A percentile compares a stretch with the other conserved stretches of the same genome.
phyloP scores from a whole-genome alignment of 2,888 invertebrate species.

The Drosophila pseudotalamancana region DNA sequence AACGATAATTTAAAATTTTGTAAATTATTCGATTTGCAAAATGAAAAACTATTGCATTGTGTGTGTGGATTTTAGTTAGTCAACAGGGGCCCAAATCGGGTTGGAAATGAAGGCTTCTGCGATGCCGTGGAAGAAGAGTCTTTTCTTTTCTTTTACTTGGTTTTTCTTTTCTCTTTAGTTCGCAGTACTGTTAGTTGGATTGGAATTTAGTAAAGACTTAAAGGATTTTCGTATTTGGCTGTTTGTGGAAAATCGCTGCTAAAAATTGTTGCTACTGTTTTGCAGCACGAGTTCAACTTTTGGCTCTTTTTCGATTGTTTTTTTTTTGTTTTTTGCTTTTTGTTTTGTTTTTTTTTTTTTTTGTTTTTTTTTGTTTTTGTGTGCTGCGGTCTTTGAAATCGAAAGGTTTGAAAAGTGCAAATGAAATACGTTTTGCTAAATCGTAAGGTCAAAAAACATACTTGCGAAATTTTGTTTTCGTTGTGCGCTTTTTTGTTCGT shows the following conservation, averaged over 20 bases:
- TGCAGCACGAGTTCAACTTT: constrained; percentile 51
- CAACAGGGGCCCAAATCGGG: constrained; percentile 51
- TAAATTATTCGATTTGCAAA: constrained; percentile 66
- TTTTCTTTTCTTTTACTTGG: not conserved
- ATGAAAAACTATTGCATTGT: constrained; percentile 81
- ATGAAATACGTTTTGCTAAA: constrained; percentile 41
- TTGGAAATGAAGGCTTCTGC: constrained; percentile 76
- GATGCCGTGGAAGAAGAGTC: constrained; percentile 81
- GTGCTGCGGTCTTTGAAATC: constrained; percentile 24
- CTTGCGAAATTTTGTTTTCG: constrained; percentile 62
- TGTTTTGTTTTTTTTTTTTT: constrained; percentile 11
- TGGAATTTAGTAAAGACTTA: constrained; percentile 30
- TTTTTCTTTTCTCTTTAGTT: constrained; percentile 17
- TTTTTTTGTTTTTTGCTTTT: constrained; percentile 13
- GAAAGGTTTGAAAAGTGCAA: constrained; percentile 30
- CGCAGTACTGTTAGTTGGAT: constrained; percentile 36
- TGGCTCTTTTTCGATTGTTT: constrained; percentile 6
- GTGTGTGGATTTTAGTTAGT: constrained; percentile 64
- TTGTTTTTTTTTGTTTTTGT: constrained; percentile 16
- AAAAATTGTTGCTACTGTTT: not conserved
- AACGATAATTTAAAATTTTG: constrained; percentile 64
- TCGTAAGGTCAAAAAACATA: constrained; percentile 65
- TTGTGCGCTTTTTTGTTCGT: constrained; percentile 44
- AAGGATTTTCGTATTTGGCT: constrained; percentile 31
- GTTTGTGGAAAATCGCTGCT: constrained; percentile 52